phyloP scores from a whole-genome alignment of 2,113 vertebrate species.

The Zonotrichia leucophrys region DNA sequence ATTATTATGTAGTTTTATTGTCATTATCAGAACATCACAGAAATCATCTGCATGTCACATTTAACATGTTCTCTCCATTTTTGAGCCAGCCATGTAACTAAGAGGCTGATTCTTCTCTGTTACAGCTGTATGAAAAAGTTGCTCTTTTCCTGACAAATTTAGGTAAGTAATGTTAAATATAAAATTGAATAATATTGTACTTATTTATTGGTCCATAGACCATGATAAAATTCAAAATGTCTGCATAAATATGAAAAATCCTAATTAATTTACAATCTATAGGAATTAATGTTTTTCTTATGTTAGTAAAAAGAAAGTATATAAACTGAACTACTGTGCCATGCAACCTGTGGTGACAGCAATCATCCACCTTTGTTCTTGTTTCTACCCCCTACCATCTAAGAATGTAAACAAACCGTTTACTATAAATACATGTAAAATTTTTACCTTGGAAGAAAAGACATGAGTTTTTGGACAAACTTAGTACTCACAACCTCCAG shows the following conservation, averaged over 20 bases:
- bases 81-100: not conserved
- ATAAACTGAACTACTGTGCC: not conserved
- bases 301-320: not conserved
- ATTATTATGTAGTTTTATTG: not conserved
- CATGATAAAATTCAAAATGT: not conserved
- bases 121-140: constrained; percentile 93
- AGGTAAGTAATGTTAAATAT: constrained; percentile 79
- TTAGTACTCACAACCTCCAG: not conserved
- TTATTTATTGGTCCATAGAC: not conserved
- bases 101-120: constrained; percentile 59
- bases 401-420: not conserved
- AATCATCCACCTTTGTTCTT: not conserved
- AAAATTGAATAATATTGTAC: not conserved
- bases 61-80: not conserved
- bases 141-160: constrained; percentile 92
- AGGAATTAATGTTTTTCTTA: not conserved
- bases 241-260: not conserved
- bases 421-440: not conserved
- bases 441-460: not conserved
- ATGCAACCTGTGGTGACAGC: not conserved
- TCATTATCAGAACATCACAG: not conserved
- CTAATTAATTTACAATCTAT: not conserved
- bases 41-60: not conserved
- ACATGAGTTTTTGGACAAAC: not conserved
- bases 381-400: not conserved